Evolutionary conservation across 1,140 invertebrate species (phyloP), one percentile per base, ranked within the genome.

Genomic region (Theocolax elegans): DNA sequence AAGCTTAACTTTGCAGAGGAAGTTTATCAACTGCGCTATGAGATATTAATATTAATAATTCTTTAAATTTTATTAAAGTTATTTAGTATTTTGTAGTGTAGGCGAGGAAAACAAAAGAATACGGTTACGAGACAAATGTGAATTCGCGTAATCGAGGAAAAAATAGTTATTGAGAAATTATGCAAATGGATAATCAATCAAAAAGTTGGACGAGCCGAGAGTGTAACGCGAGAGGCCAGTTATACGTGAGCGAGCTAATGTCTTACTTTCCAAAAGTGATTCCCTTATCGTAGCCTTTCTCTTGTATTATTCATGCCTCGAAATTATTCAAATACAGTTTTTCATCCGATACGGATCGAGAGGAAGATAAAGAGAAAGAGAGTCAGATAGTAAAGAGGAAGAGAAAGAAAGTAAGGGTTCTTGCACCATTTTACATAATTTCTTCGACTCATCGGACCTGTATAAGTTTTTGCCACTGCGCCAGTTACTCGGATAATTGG

Each of bases 241-340:
- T 48, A 49, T 54, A 42, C 13, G 23, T 15, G 10, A 19, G 2
- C n/a, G 15, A 69, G 31, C 29, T 62, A 62, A 53, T 54, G 31
- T 49, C 58, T 69, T 62, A 54, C 58, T 62, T 59, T 35, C 31
- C 23, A 12, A 54, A 69, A 69, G 38, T 62, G 19, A 69, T 69
- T 62, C 38, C 59, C 56, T 40, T 49, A 60, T 68, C 42, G 27
- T 19, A 29, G 29, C 1, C 13, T 25, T 42, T 40, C 29, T 62
- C 12, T 54, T 69, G 53, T 62, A 62, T 69, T 69, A 62, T 69
- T 69, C 58, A 69, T 62, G 49, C 29, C 17, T 35, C 40, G n/a
- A 49, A 54, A 69, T 69, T 63, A 54, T 69, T 69, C 58, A 54
- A 42, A 69, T 63, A 54, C 13, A 46, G 46, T 42, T 62, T 62